A percentile compares a stretch with the other conserved stretches of the same genome.
Evolutionary conservation across 1,140 invertebrate species (phyloP).

Genomic region (Ladona fulva): DNA sequence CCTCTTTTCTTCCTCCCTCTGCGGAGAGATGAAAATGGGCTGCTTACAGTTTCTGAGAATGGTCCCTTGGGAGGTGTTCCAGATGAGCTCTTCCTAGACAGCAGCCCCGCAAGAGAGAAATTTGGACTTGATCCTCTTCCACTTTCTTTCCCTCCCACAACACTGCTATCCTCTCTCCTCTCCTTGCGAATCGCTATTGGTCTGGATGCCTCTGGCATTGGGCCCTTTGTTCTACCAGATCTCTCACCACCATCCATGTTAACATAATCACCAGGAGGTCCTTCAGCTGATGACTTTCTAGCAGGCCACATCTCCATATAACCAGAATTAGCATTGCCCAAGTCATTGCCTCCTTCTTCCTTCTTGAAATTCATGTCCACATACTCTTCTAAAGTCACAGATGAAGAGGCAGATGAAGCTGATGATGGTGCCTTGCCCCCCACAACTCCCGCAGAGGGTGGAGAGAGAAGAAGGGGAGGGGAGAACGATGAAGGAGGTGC

Average conservation of each 20-base stretch:
- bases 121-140: conserved; percentile 38
- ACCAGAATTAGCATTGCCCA: neutral
- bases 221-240: neutral
- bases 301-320: neutral
- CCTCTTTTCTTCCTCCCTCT: conserved; percentile 25
- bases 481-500: neutral
- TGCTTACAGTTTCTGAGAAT: conserved; percentile 27
- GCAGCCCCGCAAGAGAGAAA: conserved; percentile 25
- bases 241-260: conserved; percentile 39
- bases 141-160: conserved; percentile 21
- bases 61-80: conserved; percentile 39
- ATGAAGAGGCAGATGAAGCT: conserved; percentile 13
- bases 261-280: conserved; percentile 47
- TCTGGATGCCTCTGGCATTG: neutral
- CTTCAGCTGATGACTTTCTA: conserved; percentile 27
- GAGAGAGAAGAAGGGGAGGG: neutral
- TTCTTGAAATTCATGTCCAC: conserved; percentile 31
- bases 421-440: neutral
- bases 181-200: neutral
- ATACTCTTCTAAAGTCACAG: conserved; percentile 31
- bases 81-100: conserved; percentile 32
- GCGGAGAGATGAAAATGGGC: conserved; percentile 33
- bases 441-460: neutral
- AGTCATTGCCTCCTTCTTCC: neutral
- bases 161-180: neutral